These are phyloP conservation scores for Agrotis clavis DNA, from an alignment of 2,888 invertebrate genomes.

Conservation along the genomic window DNA sequence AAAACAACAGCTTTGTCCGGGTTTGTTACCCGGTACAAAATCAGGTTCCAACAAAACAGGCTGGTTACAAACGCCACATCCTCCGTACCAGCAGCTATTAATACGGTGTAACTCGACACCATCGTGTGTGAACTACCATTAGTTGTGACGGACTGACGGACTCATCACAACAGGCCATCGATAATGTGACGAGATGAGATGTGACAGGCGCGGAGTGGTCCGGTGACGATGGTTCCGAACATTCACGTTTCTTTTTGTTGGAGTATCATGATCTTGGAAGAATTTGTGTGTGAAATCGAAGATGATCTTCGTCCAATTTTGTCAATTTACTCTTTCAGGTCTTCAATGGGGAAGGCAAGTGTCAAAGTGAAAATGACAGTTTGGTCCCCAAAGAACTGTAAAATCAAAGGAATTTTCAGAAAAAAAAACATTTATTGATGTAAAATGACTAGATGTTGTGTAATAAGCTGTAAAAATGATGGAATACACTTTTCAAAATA, in stretches of 20 bases:
- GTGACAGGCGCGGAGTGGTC: slow-evolving; percentile 70
- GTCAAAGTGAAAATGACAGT: too few relatives aligned
- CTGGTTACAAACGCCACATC: slow-evolving; percentile 19
- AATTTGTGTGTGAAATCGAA: too few relatives aligned
- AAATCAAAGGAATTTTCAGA: too few relatives aligned
- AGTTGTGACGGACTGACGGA: slow-evolving; percentile 80
- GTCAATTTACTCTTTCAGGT: too few relatives aligned
- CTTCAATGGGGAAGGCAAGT: too few relatives aligned
- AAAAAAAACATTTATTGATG: too few relatives aligned
- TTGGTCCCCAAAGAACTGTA: too few relatives aligned
- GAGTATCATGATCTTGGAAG: slow-evolving; percentile 14
- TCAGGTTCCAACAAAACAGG: slow-evolving; percentile 14
- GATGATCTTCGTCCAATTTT: neutral
- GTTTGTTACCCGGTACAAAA: neutral
- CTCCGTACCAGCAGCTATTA: slow-evolving; percentile 46
- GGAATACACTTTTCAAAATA: too few relatives aligned
- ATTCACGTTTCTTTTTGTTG: slow-evolving; percentile 52
- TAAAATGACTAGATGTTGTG: too few relatives aligned
- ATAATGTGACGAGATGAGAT: slow-evolving; percentile 78
- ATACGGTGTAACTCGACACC: slow-evolving; percentile 80
- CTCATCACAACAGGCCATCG: slow-evolving; percentile 80
- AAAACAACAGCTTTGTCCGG: neutral
- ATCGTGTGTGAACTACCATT: slow-evolving; percentile 79
- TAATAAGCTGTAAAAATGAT: too few relatives aligned
- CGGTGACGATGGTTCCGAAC: slow-evolving; percentile 64